These are phyloP conservation scores for Heliconius melpomene DNA, from an alignment of 1,140 invertebrate species.

Conservation along the genomic window DNA sequence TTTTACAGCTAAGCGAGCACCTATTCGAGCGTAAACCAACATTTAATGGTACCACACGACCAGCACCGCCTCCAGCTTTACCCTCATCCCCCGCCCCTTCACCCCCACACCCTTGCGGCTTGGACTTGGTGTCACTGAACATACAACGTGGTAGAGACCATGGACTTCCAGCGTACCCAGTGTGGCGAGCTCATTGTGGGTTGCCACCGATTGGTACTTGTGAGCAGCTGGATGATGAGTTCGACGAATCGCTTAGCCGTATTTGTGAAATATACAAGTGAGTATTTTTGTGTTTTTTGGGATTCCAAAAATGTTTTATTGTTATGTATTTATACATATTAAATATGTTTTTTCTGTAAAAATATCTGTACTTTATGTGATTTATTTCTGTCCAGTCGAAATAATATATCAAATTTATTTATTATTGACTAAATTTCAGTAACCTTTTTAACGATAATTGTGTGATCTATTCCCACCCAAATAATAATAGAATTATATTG, in stretches of 20 bases:
- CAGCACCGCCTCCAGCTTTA: constrained; percentile 26
- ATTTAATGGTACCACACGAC: constrained; percentile 34
- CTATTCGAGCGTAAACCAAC: constrained; percentile 84
- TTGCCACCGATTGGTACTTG: constrained; percentile 86
- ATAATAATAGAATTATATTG: too few relatives aligned
- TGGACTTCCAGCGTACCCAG: constrained; percentile 90
- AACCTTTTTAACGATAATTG: too few relatives aligned
- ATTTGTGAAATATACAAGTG: constrained; percentile 86
- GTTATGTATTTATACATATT: too few relatives aligned
- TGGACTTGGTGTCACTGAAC: constrained; percentile 93
- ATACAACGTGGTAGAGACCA: constrained; percentile 94
- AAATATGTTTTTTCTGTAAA: too few relatives aligned
- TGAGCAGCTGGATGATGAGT: constrained; percentile 85
- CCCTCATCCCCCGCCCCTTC: background rate
- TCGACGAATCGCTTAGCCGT: constrained; percentile 84
- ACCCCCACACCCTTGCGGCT: constrained; percentile 82
- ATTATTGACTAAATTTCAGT: too few relatives aligned
- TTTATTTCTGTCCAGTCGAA: too few relatives aligned
- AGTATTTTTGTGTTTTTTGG: constrained; percentile 28
- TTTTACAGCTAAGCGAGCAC: constrained; percentile 85
- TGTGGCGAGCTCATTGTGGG: constrained; percentile 89
- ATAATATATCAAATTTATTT: too few relatives aligned
- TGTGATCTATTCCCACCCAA: too few relatives aligned
- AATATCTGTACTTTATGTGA: too few relatives aligned
- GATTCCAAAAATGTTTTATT: too few relatives aligned